phyloP scores from a whole-genome alignment of 2,888 invertebrate species.

The Erebia epiphron region DNA sequence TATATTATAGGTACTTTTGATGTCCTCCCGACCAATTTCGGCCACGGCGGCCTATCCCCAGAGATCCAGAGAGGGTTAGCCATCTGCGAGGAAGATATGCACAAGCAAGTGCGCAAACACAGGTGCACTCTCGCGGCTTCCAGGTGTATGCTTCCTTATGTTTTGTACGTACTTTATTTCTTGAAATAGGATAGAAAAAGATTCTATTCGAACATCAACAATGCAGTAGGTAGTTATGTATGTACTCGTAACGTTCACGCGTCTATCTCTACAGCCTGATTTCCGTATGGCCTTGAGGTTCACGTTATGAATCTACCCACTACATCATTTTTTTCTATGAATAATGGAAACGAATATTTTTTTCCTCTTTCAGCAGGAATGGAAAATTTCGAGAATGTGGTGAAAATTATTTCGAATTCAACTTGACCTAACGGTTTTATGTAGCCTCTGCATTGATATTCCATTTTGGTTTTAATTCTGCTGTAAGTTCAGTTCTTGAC shows the following conservation, averaged over 20 bases:
- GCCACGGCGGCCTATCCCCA: too few species aligned
- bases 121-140: too few species aligned
- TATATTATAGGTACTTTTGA: too few species aligned
- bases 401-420: background rate
- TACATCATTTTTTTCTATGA: constrained; percentile 26
- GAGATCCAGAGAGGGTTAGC: too few species aligned
- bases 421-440: background rate
- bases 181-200: background rate
- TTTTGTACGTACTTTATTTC: background rate
- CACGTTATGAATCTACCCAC: constrained; percentile 24
- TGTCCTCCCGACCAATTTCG: too few species aligned
- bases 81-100: too few species aligned
- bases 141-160: too few species aligned
- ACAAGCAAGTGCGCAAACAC: too few species aligned
- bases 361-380: background rate
- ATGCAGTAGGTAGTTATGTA: constrained; percentile 17
- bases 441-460: too few species aligned
- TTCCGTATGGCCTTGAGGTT: constrained; percentile 34
- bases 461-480: too few species aligned
- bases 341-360: constrained; percentile 30
- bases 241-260: constrained; percentile 19
- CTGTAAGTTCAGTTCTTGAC: too few species aligned
- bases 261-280: constrained; percentile 19
- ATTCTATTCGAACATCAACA: constrained; percentile 19
- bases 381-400: constrained; percentile 23